Evolutionary conservation across 1,140 invertebrate genomes (phyloP).

Genomic region (Tetragnatha versicolor): DNA sequence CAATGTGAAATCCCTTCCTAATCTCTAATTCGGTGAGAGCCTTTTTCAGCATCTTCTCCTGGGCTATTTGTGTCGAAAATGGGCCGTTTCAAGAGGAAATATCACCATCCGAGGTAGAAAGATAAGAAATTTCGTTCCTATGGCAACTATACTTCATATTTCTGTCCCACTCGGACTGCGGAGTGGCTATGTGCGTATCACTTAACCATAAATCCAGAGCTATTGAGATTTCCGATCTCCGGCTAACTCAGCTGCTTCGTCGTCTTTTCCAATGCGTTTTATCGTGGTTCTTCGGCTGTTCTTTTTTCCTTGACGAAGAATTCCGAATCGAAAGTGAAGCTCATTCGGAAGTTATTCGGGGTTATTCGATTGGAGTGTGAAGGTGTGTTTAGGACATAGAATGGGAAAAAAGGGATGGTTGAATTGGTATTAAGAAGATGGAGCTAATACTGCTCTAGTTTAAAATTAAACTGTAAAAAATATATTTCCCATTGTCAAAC

Average conservation of each 20-base stretch:
- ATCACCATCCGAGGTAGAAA: slow-evolving; percentile 7
- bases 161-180: slow-evolving; percentile 28
- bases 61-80: slow-evolving; percentile 42
- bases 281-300: background rate
- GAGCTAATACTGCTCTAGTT: no score
- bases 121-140: slow-evolving; percentile 26
- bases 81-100: slow-evolving; percentile 30
- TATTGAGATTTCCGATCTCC: slow-evolving; percentile 27
- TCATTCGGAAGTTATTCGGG: no score
- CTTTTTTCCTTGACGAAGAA: background rate
- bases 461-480: no score
- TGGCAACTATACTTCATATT: slow-evolving; percentile 34
- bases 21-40: slow-evolving; percentile 16
- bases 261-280: background rate
- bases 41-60: slow-evolving; percentile 31
- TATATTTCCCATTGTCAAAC: no score
- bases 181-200: slow-evolving; percentile 31
- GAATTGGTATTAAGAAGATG: no score
- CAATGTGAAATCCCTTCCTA: background rate
- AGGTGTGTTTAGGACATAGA: no score
- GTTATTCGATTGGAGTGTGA: no score
- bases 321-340: no score
- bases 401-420: no score
- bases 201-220: slow-evolving; percentile 36
- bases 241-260: background rate